phyloP scores from a whole-genome alignment of 2,888 invertebrate species.

The Mesochorus sp. region DNA sequence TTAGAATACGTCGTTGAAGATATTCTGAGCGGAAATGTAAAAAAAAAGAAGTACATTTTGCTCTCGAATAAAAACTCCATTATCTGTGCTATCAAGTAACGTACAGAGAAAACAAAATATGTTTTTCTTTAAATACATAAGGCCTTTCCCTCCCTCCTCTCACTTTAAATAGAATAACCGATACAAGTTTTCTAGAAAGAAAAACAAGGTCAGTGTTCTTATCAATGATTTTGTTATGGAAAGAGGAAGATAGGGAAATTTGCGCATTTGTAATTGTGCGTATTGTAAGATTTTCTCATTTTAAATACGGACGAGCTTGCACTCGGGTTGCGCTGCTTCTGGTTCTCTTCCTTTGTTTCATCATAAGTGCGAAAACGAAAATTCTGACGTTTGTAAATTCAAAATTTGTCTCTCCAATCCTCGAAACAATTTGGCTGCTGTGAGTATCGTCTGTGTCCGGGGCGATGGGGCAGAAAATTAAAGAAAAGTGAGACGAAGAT shows the following conservation, averaged over 20 bases:
- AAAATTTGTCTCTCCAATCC: too few relatives aligned
- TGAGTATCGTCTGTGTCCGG: background rate
- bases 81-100: constrained; percentile 57
- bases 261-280: constrained; percentile 18
- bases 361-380: background rate
- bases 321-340: background rate
- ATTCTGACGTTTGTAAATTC: background rate
- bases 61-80: constrained; percentile 48
- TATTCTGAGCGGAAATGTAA: constrained; percentile 34
- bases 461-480: background rate
- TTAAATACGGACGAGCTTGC: background rate
- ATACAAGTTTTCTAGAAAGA: background rate
- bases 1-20: constrained; percentile 35
- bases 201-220: constrained; percentile 54
- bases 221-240: constrained; percentile 30
- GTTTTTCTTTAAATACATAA: background rate
- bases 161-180: background rate
- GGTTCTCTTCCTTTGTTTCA: constrained; percentile 43
- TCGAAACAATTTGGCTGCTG: background rate
- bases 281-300: constrained; percentile 20
- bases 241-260: background rate
- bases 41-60: background rate
- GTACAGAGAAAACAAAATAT: constrained; percentile 37
- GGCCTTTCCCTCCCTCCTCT: background rate
- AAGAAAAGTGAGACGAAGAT: background rate